phyloP scores from a whole-genome alignment of 2,888 invertebrate genomes.

The Gymnocheta viridis region DNA sequence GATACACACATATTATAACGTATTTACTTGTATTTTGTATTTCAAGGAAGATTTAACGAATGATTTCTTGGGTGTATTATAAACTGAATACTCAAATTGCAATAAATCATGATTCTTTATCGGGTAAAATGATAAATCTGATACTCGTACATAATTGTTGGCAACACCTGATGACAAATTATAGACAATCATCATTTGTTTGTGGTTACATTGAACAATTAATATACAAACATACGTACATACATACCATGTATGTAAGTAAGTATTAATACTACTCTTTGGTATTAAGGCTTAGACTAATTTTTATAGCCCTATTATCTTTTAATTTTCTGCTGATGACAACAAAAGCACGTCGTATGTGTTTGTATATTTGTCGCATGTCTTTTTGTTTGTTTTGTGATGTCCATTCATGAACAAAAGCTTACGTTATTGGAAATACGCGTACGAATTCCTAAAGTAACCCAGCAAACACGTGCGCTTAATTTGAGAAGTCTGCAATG shows the following conservation, averaged over 20 bases:
- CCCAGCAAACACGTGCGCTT: background rate
- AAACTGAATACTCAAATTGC: background rate
- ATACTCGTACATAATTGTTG: constrained; percentile 22
- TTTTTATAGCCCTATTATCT: background rate
- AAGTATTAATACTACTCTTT: no score
- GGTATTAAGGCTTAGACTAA: background rate
- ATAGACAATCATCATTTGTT: background rate
- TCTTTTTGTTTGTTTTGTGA: background rate
- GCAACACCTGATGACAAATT: constrained; percentile 23
- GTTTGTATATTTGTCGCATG: background rate
- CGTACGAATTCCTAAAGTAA: background rate
- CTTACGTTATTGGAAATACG: background rate
- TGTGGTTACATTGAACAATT: background rate
- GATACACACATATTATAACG: background rate
- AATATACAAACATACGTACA: no score
- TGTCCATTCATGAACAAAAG: background rate
- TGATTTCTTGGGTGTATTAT: constrained; percentile 24
- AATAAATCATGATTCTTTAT: constrained; percentile 35
- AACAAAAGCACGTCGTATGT: background rate
- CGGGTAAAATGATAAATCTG: constrained; percentile 40
- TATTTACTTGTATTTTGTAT: background rate
- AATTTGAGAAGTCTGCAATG: background rate
- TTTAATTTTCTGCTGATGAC: constrained; percentile 10
- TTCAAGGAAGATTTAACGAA: constrained; percentile 1
- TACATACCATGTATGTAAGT: no score